phyloP scores from a whole-genome alignment of 2,888 invertebrate genomes.

The Mechanitis messenoides region DNA sequence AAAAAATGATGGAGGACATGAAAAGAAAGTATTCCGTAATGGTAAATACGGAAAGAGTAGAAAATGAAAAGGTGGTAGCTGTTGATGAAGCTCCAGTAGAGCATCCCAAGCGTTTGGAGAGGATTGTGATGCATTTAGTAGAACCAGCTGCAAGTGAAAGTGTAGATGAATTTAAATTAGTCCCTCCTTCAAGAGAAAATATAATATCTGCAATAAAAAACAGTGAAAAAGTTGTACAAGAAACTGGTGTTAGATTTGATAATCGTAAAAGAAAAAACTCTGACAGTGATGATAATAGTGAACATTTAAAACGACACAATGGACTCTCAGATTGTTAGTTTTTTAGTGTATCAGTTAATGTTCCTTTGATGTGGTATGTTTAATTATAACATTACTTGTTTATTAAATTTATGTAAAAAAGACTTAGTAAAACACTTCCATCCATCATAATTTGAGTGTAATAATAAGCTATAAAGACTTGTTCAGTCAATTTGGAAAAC shows the following conservation, averaged over 20 bases:
- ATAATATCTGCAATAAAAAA: constrained; percentile 68
- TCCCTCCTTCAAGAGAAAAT: constrained; percentile 67
- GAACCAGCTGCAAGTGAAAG: constrained; percentile 56
- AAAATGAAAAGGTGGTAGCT: constrained; percentile 37
- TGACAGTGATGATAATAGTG: constrained; percentile 46
- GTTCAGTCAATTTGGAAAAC: constrained; percentile 9
- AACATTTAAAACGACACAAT: constrained; percentile 56
- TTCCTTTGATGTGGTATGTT: constrained; percentile 6
- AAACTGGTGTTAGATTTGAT: constrained; percentile 64
- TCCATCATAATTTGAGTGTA: background rate
- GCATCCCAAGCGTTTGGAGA: constrained; percentile 82
- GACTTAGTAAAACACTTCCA: constrained; percentile 7
- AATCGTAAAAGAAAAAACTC: constrained; percentile 61
- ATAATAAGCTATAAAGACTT: background rate
- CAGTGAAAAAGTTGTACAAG: constrained; percentile 66
- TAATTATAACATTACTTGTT: constrained; percentile 1
- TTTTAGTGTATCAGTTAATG: constrained; percentile 4
- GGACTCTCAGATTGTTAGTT: constrained; percentile 29
- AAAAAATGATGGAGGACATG: constrained; percentile 85
- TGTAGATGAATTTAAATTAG: constrained; percentile 58
- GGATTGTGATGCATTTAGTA: constrained; percentile 82
- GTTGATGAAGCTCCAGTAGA: constrained; percentile 76
- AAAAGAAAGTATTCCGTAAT: constrained; percentile 86
- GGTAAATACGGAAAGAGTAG: constrained; percentile 71
- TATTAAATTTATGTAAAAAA: background rate